phyloP scores from a whole-genome alignment of 2,797 vertebrate genomes.

The Acanthopagrus latus region DNA sequence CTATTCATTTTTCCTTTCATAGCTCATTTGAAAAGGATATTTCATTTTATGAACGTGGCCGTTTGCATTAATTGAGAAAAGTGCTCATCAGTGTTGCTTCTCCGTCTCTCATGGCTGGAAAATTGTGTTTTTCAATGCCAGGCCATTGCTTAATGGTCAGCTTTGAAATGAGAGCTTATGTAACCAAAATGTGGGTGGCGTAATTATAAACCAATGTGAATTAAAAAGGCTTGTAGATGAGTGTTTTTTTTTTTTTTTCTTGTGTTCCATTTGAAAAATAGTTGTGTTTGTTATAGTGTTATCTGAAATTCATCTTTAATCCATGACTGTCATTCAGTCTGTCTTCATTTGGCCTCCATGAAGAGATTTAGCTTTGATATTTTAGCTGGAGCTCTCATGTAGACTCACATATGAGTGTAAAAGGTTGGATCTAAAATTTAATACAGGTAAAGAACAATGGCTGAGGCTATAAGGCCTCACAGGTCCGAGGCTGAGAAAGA shows the following conservation, averaged over 20 bases:
- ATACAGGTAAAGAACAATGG: neutral
- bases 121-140: neutral
- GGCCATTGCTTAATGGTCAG: neutral
- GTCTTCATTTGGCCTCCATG: neutral
- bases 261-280: neutral
- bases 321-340: neutral
- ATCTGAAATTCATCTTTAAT: neutral
- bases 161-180: slow-evolving; percentile 6
- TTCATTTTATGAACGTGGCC: neutral
- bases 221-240: neutral
- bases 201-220: slow-evolving; percentile 7
- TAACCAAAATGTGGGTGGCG: neutral
- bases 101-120: slow-evolving; percentile 16
- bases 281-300: slow-evolving; percentile 2
- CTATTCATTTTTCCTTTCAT: slow-evolving; percentile 27
- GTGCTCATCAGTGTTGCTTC: slow-evolving; percentile 20
- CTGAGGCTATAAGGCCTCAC: neutral
- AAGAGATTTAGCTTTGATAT: neutral
- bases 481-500: too few species aligned
- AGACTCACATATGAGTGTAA: neutral
- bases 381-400: neutral
- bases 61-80: slow-evolving; percentile 38
- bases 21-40: slow-evolving; percentile 33
- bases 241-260: too few species aligned
- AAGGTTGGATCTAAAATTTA: neutral